phyloP scores from a whole-genome alignment of 53 echinoderm and acorn worm species.

The Echinometra lucunter region DNA sequence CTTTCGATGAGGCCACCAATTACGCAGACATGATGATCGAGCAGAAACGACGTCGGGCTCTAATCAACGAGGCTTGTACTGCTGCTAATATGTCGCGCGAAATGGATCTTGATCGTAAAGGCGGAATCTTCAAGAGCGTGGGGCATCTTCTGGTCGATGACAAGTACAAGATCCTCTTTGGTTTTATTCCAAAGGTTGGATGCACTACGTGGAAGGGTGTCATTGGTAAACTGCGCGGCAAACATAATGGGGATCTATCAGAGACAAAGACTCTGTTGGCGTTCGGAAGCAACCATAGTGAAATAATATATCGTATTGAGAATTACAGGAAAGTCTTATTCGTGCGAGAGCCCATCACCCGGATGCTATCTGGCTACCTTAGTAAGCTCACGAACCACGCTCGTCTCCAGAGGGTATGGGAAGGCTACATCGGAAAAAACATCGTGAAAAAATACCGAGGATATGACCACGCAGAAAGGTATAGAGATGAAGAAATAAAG shows the following conservation, averaged over 20 bases:
- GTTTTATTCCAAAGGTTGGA: conserved; percentile 84
- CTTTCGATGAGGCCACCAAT: neutral
- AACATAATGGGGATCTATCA: neutral
- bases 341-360: conserved; percentile 83
- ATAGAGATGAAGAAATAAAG: neutral
- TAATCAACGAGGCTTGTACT: conserved; percentile 45
- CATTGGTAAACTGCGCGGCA: neutral
- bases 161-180: conserved; percentile 77
- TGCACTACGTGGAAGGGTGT: conserved; percentile 84
- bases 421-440: conserved; percentile 65
- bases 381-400: conserved; percentile 72
- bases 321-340: conserved; percentile 85
- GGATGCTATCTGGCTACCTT: conserved; percentile 82
- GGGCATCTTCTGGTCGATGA: conserved; percentile 80
- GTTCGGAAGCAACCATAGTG: conserved; percentile 30
- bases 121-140: conserved; percentile 47
- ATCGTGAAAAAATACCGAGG: conserved; percentile 78
- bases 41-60: conserved; percentile 45
- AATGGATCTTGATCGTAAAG: neutral
- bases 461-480: neutral
- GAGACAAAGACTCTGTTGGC: neutral
- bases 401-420: conserved; percentile 77
- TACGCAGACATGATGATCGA: conserved; percentile 63
- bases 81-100: conserved; percentile 9
- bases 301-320: neutral